Evolutionary conservation across 1,140 invertebrate species (phyloP).

Genomic region (Drosophila kepulauana): DNA sequence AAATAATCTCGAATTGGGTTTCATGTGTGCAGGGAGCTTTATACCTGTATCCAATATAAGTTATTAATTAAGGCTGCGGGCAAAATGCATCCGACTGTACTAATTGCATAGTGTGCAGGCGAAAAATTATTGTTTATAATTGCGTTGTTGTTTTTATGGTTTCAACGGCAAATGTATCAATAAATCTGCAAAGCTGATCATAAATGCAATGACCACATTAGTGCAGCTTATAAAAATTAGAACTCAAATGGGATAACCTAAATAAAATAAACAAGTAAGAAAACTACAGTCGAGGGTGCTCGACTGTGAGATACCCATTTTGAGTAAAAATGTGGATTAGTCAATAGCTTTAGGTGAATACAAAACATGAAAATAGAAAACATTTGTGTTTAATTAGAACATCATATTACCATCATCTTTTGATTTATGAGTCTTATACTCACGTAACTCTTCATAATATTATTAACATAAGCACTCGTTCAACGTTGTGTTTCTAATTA

Average conservation of each 20-base stretch:
- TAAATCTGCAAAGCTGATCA: neutral
- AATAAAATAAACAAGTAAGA: too few relatives aligned
- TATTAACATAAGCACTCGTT: neutral
- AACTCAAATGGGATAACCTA: too few relatives aligned
- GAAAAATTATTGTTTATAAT: constrained; percentile 70
- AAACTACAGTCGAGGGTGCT: too few relatives aligned
- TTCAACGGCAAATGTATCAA: neutral
- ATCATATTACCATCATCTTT: too few relatives aligned
- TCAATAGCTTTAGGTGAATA: too few relatives aligned
- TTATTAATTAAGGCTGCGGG: constrained; percentile 66
- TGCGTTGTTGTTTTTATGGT: neutral
- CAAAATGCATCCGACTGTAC: constrained; percentile 29
- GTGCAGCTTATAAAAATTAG: neutral
- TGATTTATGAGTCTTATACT: neutral
- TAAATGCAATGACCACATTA: neutral
- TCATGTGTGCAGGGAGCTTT: constrained; percentile 40
- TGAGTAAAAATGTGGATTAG: too few relatives aligned
- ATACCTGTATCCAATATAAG: constrained; percentile 29
- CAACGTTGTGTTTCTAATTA: constrained; percentile 23
- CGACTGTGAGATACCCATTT: too few relatives aligned
- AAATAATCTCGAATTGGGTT: constrained; percentile 58
- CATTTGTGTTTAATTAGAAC: too few relatives aligned
- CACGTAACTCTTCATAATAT: neutral
- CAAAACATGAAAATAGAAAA: too few relatives aligned
- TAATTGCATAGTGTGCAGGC: constrained; percentile 49